Evolutionary conservation across 2,113 vertebrate species (phyloP).

Genomic region (Epinephelus moara): DNA sequence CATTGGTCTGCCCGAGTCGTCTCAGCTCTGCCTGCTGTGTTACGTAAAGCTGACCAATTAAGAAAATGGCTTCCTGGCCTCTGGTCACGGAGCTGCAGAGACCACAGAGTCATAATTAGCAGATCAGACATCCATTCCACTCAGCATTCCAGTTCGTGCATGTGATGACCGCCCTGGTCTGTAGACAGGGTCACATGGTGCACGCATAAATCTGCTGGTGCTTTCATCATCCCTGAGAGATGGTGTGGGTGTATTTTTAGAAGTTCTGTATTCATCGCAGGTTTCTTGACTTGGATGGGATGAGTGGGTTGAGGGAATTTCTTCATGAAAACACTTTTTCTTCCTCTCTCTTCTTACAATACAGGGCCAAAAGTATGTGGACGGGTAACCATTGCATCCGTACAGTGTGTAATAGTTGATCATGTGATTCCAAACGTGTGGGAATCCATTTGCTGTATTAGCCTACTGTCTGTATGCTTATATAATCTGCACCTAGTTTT

Average conservation of each 20-base stretch:
- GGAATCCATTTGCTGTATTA: no score
- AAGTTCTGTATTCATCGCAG: neutral
- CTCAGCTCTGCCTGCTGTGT: constrained; percentile 8
- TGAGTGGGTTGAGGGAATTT: no score
- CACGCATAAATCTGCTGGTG: neutral
- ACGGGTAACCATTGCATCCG: neutral
- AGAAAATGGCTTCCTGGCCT: constrained; percentile 16
- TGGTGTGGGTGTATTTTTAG: neutral
- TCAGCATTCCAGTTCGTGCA: constrained; percentile 3
- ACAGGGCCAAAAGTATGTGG: neutral
- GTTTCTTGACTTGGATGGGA: no score
- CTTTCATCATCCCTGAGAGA: neutral
- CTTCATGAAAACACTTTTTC: no score
- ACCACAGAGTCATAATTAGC: constrained; percentile 45
- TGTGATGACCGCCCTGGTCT: neutral
- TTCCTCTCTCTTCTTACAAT: no score
- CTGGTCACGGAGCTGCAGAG: constrained; percentile 25
- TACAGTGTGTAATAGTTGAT: neutral
- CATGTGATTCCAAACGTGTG: no score
- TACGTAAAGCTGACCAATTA: constrained; percentile 57
- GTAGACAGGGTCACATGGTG: constrained; percentile 9
- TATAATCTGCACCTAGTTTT: no score
- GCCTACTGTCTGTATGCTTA: no score
- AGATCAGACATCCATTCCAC: constrained; percentile 22
- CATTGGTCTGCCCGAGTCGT: neutral